Base-by-base conservation (phyloP, 2,113 vertebrate species). In the Nesogale talazaci region DNA sequence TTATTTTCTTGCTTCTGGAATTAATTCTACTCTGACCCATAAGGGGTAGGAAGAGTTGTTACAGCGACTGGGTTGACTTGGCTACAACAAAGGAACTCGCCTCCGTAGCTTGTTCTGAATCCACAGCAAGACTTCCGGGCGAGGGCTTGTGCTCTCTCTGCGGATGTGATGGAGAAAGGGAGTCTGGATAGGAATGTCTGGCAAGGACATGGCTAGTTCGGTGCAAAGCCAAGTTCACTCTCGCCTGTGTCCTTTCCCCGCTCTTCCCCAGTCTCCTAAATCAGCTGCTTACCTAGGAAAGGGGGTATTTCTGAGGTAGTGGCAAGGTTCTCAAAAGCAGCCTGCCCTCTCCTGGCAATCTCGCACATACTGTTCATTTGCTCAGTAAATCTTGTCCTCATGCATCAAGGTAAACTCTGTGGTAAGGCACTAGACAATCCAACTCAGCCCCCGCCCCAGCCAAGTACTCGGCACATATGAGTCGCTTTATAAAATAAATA, bases 401-500 rank as follows among this genome's bases (percentile, higher is more conserved):
- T 74, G 88, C 78, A 94, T 88, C 72, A 80, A 93, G 86, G 78
- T 88, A 93, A 96, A 89, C 93, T 38, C 52, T 57, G 65, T 84
- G 88, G 14, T 77, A 72, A 91, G 78, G 90, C 89, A 94, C 42
- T 93, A 90, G 93, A 29, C 12, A 12, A 57, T 27, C 88, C 57
- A 82, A 65, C 57, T 27, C 75, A n/a, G 23, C 20, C n/a, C 83
- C 84, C 84, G 36, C 69, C 34, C 34, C 42, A 61, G 52, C 40
- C 86, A 16, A 12, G 76, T 3, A 25, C 59, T 92, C 81, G 86
- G 83, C 67, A 76, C 80, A 69, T 1, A 69, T 75, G 16, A 77
- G 92, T 86, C 80, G 90, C 89, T 95, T 95, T 79, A 92, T 57
- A 93, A 95, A 85, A 83, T 91, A 95, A 97, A 95, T 88, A 95